phyloP scores from a whole-genome alignment of 2,113 vertebrate species.

The Tetrax tetrax region DNA sequence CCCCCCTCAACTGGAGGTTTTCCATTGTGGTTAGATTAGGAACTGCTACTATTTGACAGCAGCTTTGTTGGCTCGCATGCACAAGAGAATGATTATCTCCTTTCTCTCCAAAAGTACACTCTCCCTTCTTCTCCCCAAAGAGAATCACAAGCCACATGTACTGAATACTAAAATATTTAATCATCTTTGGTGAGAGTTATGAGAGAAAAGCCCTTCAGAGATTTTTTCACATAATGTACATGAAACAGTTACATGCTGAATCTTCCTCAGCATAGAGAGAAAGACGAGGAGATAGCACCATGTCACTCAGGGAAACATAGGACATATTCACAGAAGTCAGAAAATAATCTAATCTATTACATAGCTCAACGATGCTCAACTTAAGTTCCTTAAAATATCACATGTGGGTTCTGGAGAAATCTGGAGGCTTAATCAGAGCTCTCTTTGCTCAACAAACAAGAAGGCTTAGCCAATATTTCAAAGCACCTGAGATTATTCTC shows the following conservation, averaged over 20 bases:
- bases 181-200: background rate
- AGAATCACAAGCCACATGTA: background rate
- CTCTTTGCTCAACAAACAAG: conserved; percentile 5
- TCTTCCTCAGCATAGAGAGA: background rate
- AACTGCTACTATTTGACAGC: background rate
- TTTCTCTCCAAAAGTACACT: background rate
- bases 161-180: background rate
- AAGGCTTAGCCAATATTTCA: background rate
- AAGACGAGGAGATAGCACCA: background rate
- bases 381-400: background rate
- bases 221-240: background rate
- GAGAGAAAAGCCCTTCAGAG: background rate
- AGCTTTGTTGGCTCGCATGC: background rate
- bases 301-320: background rate
- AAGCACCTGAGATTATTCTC: background rate
- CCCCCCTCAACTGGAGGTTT: background rate
- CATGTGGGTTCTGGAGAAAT: background rate
- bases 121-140: background rate
- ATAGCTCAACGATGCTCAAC: background rate
- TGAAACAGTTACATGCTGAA: background rate
- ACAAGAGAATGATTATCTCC: background rate
- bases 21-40: background rate
- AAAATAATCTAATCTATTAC: background rate
- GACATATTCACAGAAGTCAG: background rate
- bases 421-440: background rate